phyloP scores from a whole-genome alignment of 2,888 invertebrate species.

The Plebejus anna region DNA sequence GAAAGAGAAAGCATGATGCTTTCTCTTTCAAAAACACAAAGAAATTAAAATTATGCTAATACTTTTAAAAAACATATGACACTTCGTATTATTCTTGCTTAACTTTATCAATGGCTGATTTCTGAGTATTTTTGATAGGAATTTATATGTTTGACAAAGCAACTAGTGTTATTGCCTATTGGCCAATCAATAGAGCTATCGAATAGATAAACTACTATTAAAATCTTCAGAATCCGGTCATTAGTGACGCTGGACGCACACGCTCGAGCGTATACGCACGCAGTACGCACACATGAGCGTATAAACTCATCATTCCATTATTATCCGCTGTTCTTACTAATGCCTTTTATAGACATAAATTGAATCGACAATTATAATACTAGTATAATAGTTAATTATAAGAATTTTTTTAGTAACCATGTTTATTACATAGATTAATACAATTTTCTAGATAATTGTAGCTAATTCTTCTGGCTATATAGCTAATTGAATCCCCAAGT shows the following conservation, averaged over 20 bases:
- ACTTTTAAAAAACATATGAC: too few relatives aligned
- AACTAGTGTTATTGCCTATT: too few relatives aligned
- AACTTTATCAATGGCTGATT: too few relatives aligned
- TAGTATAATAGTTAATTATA: background rate
- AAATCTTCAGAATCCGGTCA: too few relatives aligned
- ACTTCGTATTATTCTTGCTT: too few relatives aligned
- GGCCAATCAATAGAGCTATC: too few relatives aligned
- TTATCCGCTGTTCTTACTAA: background rate
- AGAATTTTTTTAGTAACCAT: background rate
- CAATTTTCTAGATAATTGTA: background rate
- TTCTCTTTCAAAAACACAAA: too few relatives aligned
- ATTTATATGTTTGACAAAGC: too few relatives aligned
- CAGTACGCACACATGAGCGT: background rate
- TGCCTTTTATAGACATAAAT: background rate
- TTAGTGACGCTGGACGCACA: background rate
- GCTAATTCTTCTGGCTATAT: background rate
- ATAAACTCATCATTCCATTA: background rate
- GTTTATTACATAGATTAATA: background rate
- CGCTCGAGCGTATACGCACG: background rate
- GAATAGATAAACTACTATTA: too few relatives aligned
- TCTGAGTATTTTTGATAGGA: too few relatives aligned
- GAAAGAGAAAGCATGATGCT: too few relatives aligned
- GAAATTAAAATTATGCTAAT: too few relatives aligned
- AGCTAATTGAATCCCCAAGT: background rate
- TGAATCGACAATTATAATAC: background rate